Base-by-base conservation (phyloP, 92 coral and sea anemone species). In the Epizoanthus ramosus region DNA sequence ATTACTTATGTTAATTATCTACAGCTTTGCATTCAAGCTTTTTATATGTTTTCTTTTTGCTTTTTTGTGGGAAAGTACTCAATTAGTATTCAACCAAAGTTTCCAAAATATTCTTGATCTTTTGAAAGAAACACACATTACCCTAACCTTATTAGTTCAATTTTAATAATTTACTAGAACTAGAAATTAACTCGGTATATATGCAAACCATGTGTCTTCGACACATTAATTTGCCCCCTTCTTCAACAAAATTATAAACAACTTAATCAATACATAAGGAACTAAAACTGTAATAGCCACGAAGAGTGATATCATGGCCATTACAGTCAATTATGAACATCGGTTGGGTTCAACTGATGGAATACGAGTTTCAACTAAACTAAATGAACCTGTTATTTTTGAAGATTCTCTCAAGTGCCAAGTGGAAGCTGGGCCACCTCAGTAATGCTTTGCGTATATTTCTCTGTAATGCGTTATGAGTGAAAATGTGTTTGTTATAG, bases 401-500 rank as follows among this genome's bases (percentile, higher is more conserved):
- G 31, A 28, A 3, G 37, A 33, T 15, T 15, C n/a, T 18, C 35
- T 67, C 12, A 64, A 64, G n/a, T 19, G 35, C 28, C 12, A 64
- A 64, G n/a, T 19, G 35, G 6, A n/a, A 67, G 43, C 5, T 50
- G 15, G 72, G 21, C 22, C 31, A 67, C 17, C 31, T 67, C n/a
- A n/a, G n/a, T n/a, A 35, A 41, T 12, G 16, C 50, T 15, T 33
- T 9, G n/a, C n/a, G n/a, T n/a, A n/a, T n/a, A n/a, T n/a, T 67
- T 67, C 39, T 12, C 10, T 35, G 23, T 15, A 67, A 16, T 35
- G n/a, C 72, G 50, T 31, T 43, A 67, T 15, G 47, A 67, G 45
- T 28, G 72, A 43, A 67, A 33, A 50, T 50, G 37, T 67, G 45
- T 67, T 67, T 67, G 72, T 67, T 43, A n/a, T n/a, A 67, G 50